phyloP scores from a whole-genome alignment of 2,888 invertebrate species.

The Drymonia ruficornis region DNA sequence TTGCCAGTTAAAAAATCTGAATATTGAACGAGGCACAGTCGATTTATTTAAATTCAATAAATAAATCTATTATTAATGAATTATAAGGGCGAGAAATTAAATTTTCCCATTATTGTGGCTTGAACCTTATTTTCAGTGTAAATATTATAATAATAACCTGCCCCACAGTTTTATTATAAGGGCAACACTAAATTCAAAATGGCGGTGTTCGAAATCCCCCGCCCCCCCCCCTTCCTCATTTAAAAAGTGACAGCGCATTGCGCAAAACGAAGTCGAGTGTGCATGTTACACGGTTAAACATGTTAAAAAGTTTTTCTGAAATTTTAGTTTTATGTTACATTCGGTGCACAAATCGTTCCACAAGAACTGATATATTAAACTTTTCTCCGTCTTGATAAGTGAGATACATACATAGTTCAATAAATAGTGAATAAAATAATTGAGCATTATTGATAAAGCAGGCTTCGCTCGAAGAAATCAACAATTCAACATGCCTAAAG shows the following conservation, averaged over 20 bases:
- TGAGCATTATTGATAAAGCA: slow-evolving; percentile 73
- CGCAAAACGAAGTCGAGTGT: slow-evolving; percentile 77
- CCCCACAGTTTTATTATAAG: background rate
- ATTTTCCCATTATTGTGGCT: too few relatives aligned
- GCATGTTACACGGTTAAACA: slow-evolving; percentile 85
- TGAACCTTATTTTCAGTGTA: too few relatives aligned
- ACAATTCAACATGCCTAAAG: slow-evolving; percentile 89
- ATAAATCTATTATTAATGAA: too few relatives aligned
- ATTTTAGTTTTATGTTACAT: slow-evolving; percentile 89
- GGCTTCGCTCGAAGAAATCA: slow-evolving; percentile 47
- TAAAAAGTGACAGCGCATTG: slow-evolving; percentile 71
- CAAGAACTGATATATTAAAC: slow-evolving; percentile 89
- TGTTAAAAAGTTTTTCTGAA: slow-evolving; percentile 90
- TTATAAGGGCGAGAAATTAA: too few relatives aligned
- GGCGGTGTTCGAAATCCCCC: slow-evolving; percentile 56
- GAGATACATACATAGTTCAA: slow-evolving; percentile 74
- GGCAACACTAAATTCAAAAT: slow-evolving; percentile 60
- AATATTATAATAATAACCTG: too few relatives aligned
- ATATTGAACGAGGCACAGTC: too few relatives aligned
- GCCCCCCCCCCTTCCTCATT: slow-evolving; percentile 40
- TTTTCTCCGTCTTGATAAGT: slow-evolving; percentile 91
- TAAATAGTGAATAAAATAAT: slow-evolving; percentile 83
- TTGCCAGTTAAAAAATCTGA: too few relatives aligned
- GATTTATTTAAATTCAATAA: too few relatives aligned
- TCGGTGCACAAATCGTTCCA: slow-evolving; percentile 88